Evolutionary conservation across 2,888 invertebrate species (phyloP).

Genomic region (Pachymerium ferrugineum): DNA sequence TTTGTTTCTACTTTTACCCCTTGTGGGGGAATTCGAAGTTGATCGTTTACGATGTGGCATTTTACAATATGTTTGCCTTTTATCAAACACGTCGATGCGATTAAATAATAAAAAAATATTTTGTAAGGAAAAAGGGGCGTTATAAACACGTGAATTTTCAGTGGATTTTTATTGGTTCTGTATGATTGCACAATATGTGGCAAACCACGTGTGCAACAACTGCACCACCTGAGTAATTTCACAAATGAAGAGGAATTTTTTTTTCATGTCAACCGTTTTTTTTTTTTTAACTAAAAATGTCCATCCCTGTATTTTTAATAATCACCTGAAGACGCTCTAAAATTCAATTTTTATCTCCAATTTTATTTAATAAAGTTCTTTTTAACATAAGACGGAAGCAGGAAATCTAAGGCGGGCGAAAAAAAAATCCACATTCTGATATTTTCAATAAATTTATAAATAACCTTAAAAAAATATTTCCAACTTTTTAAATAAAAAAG

Average conservation of each 20-base stretch:
- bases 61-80: slow-evolving; percentile 10
- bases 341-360: too few species aligned
- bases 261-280: too few species aligned
- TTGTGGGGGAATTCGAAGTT: not conserved
- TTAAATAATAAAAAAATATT: too few species aligned
- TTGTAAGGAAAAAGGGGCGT: too few species aligned
- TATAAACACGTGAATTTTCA: not conserved
- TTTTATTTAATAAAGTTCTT: too few species aligned
- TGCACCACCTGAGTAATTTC: not conserved
- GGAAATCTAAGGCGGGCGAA: too few species aligned
- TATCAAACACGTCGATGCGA: not conserved
- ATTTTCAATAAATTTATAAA: not conserved
- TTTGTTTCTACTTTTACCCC: not conserved
- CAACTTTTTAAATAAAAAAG: not conserved
- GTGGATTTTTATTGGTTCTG: not conserved
- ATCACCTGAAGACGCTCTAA: too few species aligned
- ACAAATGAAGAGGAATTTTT: too few species aligned
- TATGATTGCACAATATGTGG: not conserved
- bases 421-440: not conserved
- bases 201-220: slow-evolving; percentile 11
- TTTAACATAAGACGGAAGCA: not conserved
- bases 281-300: too few species aligned
- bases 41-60: not conserved
- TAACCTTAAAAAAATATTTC: not conserved
- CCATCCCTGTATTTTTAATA: too few species aligned